Evolutionary conservation across 2,888 invertebrate genomes (phyloP).

Genomic region (Drosophila emarginata): DNA sequence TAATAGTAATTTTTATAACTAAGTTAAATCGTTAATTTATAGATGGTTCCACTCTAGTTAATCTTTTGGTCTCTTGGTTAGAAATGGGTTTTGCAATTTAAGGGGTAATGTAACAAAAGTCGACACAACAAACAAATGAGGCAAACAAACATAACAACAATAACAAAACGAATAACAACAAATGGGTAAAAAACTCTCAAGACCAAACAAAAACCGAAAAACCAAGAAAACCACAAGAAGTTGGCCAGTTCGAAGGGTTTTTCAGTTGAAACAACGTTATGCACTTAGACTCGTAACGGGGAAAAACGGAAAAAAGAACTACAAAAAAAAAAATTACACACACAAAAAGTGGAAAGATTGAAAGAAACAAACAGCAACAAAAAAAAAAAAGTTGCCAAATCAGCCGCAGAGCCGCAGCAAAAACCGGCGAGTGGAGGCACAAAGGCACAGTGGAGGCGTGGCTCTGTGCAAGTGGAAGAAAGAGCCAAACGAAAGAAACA

Average conservation of each 20-base stretch:
- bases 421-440: slow-evolving; percentile 27
- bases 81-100: slow-evolving; percentile 43
- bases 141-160: slow-evolving; percentile 11
- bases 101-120: slow-evolving; percentile 59
- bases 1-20: not conserved
- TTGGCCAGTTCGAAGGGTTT: slow-evolving; percentile 64
- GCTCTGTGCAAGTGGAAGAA: slow-evolving; percentile 3
- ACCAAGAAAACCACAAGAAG: slow-evolving; percentile 66
- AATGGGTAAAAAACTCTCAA: slow-evolving; percentile 24
- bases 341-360: not conserved
- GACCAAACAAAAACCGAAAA: slow-evolving; percentile 13
- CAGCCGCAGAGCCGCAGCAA: slow-evolving; percentile 59
- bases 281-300: slow-evolving; percentile 55
- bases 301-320: slow-evolving; percentile 5
- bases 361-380: slow-evolving; percentile 13
- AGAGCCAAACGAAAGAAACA: slow-evolving; percentile 6
- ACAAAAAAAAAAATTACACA: not conserved
- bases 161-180: slow-evolving; percentile 9
- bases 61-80: not conserved
- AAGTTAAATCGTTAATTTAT: not conserved
- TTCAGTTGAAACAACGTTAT: slow-evolving; percentile 64
- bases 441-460: slow-evolving; percentile 57
- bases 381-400: slow-evolving; percentile 65
- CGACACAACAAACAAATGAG: slow-evolving; percentile 32
- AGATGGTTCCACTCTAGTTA: slow-evolving; percentile 21